Conservation (phyloP, 2,113 vertebrate species). For the Perccottus glenii region DNA sequence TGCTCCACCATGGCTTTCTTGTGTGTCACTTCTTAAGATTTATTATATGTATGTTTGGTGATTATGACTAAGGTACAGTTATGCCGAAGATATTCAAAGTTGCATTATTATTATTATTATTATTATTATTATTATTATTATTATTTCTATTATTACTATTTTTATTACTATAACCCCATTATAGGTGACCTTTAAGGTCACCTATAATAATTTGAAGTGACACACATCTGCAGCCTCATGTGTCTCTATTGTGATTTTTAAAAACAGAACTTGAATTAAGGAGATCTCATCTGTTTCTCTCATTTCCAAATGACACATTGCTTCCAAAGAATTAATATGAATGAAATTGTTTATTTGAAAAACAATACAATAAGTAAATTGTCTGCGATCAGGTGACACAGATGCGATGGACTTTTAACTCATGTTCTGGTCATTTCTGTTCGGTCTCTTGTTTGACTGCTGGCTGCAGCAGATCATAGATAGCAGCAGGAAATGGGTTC, state of each 20-base stretch:
- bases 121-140: no score
- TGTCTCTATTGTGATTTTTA: conserved; percentile 30
- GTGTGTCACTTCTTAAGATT: conserved; percentile 87
- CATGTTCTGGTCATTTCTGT: conserved; percentile 37
- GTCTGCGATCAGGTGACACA: conserved; percentile 20
- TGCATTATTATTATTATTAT: no score
- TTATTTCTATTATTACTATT: no score
- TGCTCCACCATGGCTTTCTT: conserved; percentile 49
- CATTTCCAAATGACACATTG: neutral
- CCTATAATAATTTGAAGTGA: conserved; percentile 47
- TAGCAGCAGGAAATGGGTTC: conserved; percentile 24
- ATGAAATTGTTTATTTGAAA: neutral
- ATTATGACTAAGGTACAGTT: no score
- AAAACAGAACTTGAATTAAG: conserved; percentile 47
- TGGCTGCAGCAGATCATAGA: conserved; percentile 41
- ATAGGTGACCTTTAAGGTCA: neutral
- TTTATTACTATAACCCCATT: no score
- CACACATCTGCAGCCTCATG: conserved; percentile 46
- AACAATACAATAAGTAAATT: neutral
- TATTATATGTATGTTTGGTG: neutral
- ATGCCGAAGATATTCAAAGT: no score
- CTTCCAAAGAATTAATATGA: no score
- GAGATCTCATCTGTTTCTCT: conserved; percentile 42
- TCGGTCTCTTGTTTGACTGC: conserved; percentile 9
- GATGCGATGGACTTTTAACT: conserved; percentile 56